Evolutionary conservation across 2,888 invertebrate species (phyloP).

Genomic region (Ernsta delagoae): DNA sequence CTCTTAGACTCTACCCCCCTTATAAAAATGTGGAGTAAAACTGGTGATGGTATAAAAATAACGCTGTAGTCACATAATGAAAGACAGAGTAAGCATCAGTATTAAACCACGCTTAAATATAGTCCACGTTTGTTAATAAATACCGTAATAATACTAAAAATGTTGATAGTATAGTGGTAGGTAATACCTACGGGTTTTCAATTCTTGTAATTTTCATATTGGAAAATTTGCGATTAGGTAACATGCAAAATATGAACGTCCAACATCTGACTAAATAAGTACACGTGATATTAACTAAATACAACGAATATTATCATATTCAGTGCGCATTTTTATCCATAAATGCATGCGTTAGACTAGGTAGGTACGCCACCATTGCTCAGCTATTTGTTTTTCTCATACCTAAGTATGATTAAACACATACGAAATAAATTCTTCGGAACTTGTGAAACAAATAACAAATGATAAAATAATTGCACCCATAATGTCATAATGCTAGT

Average conservation of each 20-base stretch:
- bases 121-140: too few species aligned
- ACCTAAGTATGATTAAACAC: not conserved
- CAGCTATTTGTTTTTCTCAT: not conserved
- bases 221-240: not conserved
- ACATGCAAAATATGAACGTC: too few species aligned
- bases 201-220: not conserved
- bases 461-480: conserved; percentile 18
- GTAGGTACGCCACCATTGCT: not conserved
- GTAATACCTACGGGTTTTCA: not conserved
- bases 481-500: not conserved
- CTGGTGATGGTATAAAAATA: too few species aligned
- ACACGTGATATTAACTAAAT: not conserved
- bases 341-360: not conserved
- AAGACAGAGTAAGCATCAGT: too few species aligned
- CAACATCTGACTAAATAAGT: not conserved
- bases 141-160: too few species aligned
- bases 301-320: not conserved
- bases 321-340: not conserved
- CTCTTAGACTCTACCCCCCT: too few species aligned
- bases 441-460: not conserved
- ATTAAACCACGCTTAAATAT: too few species aligned
- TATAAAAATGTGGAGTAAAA: too few species aligned
- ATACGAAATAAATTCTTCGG: not conserved
- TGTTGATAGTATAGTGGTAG: not conserved
- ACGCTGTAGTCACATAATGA: too few species aligned